These are phyloP conservation scores for Trachops cirrhosus DNA, from an alignment of 2,797 vertebrate genomes.

Conservation along the genomic window DNA sequence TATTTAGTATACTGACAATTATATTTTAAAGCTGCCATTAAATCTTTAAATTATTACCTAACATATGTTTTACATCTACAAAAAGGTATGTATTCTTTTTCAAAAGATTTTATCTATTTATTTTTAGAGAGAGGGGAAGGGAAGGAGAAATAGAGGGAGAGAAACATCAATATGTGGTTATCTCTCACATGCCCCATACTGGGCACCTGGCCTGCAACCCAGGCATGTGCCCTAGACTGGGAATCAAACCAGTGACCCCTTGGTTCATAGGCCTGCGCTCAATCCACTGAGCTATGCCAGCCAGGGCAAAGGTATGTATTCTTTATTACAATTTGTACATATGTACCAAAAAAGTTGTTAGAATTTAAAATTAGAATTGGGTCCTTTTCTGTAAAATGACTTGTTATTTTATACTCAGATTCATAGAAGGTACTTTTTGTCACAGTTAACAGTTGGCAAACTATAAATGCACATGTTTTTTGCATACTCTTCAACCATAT, in stretches of 20 bases:
- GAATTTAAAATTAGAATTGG: conserved; percentile 15
- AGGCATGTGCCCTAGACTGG: too few species aligned
- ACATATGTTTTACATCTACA: not conserved
- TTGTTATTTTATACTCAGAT: not conserved
- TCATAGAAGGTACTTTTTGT: not conserved
- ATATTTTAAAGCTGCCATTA: not conserved
- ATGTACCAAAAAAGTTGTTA: not conserved
- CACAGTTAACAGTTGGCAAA: not conserved
- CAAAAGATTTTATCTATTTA: too few species aligned
- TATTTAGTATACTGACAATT: not conserved
- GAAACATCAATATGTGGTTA: too few species aligned
- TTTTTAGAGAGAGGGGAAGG: too few species aligned
- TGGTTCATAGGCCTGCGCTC: too few species aligned
- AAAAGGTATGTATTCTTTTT: not conserved
- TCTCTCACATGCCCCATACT: too few species aligned
- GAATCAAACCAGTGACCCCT: too few species aligned
- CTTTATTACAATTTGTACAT: not conserved
- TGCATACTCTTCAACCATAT: not conserved
- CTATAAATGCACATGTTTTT: not conserved
- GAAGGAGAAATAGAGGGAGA: too few species aligned
- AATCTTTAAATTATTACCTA: not conserved
- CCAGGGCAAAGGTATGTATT: not conserved
- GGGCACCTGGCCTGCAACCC: too few species aligned
- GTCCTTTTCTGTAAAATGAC: not conserved
- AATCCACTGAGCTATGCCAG: too few species aligned